Evolutionary conservation across 2,888 invertebrate species (phyloP), one percentile per base, ranked within the genome.

Genomic region (Schrankia costaestrigalis): DNA sequence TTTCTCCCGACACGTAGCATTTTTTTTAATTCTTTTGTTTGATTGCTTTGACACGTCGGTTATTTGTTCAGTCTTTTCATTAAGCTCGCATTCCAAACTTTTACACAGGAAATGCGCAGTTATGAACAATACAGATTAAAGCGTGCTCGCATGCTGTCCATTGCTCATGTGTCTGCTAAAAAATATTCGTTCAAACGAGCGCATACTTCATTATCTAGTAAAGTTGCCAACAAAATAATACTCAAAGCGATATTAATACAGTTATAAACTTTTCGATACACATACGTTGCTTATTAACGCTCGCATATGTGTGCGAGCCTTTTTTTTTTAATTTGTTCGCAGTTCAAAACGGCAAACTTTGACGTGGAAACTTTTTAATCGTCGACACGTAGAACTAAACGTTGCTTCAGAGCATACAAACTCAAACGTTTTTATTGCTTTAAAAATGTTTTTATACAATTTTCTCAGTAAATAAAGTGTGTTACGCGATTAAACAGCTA

Each of bases 341-440:
- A 55, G 63, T 68, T 64, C 38, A 57, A 52, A 70, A 61, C 59
- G 63, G 57, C 57, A 51, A 73, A 76, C 62, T 76, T 70, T 63
- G 58, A 60, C 65, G 71, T 62, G 35, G 50, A 58, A 70, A 71
- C 63, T 65, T 65, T 55, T 64, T 62, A 65, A 65, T 66, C 62
- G 67, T 59, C 64, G 62, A 67, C 71, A 64, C 68, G 62, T 69
- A 60, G 56, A 63, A 57, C 63, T 63, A 60, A 70, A 50, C 64
- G 63, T 50, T 56, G 56, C 56, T 48, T 48, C 53, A 54, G 57
- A 60, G 46, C 52, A 57, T 47, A 62, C 56, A 46, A 50, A 56
- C 57, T 49, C 44, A 17, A 42, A 8, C 31, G 39, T 49, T 56
- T 57, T 54, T 56, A 60, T 59, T 62, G 55, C 53, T 45, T 54